Evolutionary conservation across 2,113 vertebrate genomes (phyloP), one percentile per base, ranked within the genome.

Genomic region (Girardinichthys multiradiatus): DNA sequence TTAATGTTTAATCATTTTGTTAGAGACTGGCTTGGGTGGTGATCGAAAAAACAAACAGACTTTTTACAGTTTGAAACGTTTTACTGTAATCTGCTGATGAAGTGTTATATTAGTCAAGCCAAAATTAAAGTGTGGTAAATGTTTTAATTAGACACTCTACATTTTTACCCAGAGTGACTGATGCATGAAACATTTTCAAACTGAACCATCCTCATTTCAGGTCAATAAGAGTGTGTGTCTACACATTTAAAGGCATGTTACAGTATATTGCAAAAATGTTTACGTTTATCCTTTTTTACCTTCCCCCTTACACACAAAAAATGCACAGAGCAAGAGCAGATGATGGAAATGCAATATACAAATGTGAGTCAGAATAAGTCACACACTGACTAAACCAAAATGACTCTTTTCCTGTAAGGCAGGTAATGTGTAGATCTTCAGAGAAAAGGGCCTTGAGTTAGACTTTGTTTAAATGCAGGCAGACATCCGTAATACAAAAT

Each of bases 1-100:
- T 87, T 87, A 79, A 73, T 83, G 72, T 86, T 82, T 81, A 82
- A 88, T 89, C 78, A 60, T 67, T 82, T 77, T 76, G 62, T 74
- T 39, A 54, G 64, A 78, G 61, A 59, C 39, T 68, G 58, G 39
- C 68, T 78, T 9, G 1, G 69, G 21, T 76, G 68, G 5, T 4
- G 65, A n/a, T 57, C 39, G 45, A 28, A 39, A 79, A 77, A 79
- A 61, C 79, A 67, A 69, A 33, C 63, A 54, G 62, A 37, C 37
- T 27, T 28, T 28, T 67, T 76, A 61, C 9, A 62, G 26, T 73
- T 78, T 79, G 24, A 21, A 39, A 62, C 58, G 14, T 54, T 37
- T 54, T 70, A 29, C 4, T 66, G 19, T 30, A 66, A 80, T 45
- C 37, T 26, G 12, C 37, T n/a, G 9, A 54, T 10, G 2, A 7